phyloP scores from a whole-genome alignment of 2,113 vertebrate genomes.

The Phalacrocorax carbo region DNA sequence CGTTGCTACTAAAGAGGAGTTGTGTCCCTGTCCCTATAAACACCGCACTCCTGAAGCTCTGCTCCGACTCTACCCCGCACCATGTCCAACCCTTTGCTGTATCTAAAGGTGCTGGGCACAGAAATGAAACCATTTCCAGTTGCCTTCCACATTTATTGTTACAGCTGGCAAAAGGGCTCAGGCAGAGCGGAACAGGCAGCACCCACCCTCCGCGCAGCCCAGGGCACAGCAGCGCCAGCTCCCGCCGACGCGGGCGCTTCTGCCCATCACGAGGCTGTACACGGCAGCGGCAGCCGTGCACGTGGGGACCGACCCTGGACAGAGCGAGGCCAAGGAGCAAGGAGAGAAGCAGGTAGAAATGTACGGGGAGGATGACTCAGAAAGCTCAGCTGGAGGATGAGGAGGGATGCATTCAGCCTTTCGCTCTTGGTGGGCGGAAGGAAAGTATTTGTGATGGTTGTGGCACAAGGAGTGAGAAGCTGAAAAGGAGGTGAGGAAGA shows the following conservation, averaged over 20 bases:
- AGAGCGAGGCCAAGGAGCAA: background rate
- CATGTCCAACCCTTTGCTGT: background rate
- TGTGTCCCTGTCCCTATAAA: background rate
- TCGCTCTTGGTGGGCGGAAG: background rate
- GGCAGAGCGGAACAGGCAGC: background rate
- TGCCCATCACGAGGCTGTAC: fast-evolving
- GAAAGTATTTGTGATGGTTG: background rate
- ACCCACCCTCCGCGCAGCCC: background rate
- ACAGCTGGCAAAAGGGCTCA: background rate
- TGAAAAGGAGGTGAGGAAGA: background rate
- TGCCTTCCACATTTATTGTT: background rate
- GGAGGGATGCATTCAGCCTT: background rate
- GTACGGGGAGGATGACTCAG: background rate
- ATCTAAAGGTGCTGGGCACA: background rate
- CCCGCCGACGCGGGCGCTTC: fast-evolving
- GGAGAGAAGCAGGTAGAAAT: background rate
- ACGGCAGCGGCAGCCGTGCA: background rate
- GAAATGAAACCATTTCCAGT: background rate
- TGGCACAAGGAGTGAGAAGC: background rate
- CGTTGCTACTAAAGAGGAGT: background rate
- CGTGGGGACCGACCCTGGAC: background rate
- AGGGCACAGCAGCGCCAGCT: background rate
- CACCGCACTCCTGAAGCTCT: background rate
- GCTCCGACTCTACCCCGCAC: background rate
- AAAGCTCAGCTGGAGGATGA: background rate